Conservation (phyloP, 2,113 vertebrate species). For the Caloenas nicobarica region DNA sequence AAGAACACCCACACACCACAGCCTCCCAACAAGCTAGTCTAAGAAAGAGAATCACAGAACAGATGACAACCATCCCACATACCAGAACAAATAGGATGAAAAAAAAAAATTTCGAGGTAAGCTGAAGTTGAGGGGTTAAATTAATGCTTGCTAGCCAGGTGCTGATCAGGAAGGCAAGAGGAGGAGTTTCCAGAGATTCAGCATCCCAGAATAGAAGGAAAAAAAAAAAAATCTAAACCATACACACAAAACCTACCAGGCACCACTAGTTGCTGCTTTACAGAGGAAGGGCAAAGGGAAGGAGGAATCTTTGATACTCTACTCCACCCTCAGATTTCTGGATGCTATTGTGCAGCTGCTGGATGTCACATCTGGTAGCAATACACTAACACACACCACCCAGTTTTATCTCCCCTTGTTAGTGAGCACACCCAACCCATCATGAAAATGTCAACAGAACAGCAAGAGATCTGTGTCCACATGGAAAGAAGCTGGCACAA, state of each 20-base stretch:
- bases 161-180: not conserved
- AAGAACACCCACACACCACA: not conserved
- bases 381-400: not conserved
- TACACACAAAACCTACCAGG: not conserved
- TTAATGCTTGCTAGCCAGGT: not conserved
- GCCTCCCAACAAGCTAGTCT: not conserved
- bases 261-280: not conserved
- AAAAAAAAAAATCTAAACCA: not conserved
- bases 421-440: not conserved
- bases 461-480: not conserved
- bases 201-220: not conserved
- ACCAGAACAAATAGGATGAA: not conserved
- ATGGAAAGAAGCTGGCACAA: not conserved
- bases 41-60: not conserved
- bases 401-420: slow-evolving; percentile 8
- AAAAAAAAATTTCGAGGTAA: not conserved
- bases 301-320: not conserved
- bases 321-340: slow-evolving; percentile 13
- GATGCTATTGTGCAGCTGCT: not conserved
- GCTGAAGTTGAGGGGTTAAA: not conserved
- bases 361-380: slow-evolving; percentile 32
- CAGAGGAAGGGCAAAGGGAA: not conserved
- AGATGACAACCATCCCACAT: not conserved
- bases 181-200: not conserved
- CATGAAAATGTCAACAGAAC: not conserved